phyloP scores from a whole-genome alignment of 2,888 invertebrate genomes.

The Incurvaria masculella region DNA sequence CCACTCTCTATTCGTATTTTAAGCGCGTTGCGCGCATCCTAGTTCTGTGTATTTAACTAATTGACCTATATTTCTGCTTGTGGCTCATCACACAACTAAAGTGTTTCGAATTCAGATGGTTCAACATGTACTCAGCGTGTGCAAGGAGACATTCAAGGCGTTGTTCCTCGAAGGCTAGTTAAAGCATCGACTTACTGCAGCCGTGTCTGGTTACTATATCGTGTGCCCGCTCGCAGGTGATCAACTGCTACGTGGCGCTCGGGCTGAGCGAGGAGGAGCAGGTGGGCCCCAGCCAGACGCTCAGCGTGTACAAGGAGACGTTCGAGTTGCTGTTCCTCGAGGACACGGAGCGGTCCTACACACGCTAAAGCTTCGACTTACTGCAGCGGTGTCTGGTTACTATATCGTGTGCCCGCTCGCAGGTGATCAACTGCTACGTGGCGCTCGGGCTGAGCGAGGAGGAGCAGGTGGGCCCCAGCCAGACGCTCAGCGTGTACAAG shows the following conservation, averaged over 20 bases:
- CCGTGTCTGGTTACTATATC: too few relatives aligned
- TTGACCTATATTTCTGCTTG: too few relatives aligned
- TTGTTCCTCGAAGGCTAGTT: too few relatives aligned
- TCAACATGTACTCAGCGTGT: too few relatives aligned
- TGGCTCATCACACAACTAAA: too few relatives aligned
- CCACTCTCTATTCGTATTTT: too few relatives aligned
- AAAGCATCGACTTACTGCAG: too few relatives aligned
- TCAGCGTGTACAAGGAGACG: conserved; percentile 87
- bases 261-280: conserved; percentile 96
- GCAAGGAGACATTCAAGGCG: too few relatives aligned
- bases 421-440: conserved; percentile 93
- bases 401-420: conserved; percentile 95
- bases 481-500: conserved; percentile 84
- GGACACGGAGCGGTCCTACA: conserved; percentile 94
- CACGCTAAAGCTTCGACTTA: conserved; percentile 91
- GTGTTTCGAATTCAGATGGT: too few relatives aligned
- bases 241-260: conserved; percentile 94
- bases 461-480: conserved; percentile 74
- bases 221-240: conserved; percentile 43
- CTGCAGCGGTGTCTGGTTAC: conserved; percentile 93
- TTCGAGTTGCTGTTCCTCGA: conserved; percentile 95
- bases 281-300: conserved; percentile 70
- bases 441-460: conserved; percentile 94
- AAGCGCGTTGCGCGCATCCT: too few relatives aligned
- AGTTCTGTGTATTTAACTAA: too few relatives aligned